Conservation (phyloP, 2,888 invertebrate genomes). For the Caenorhabditis zanzibari region DNA sequence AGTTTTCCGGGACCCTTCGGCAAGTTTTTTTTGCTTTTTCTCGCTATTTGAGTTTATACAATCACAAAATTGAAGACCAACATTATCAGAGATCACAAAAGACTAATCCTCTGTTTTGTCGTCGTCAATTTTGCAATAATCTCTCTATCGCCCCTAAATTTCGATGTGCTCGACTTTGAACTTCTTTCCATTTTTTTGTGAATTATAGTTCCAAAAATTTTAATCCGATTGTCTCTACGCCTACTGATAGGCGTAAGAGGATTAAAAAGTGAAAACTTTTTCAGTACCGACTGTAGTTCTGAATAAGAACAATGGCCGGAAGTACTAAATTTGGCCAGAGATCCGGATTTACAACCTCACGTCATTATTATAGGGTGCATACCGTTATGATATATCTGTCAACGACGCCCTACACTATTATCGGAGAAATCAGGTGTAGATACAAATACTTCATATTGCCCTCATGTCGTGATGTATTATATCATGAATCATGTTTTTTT, state of each 20-base stretch:
- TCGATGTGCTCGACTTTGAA: conserved; percentile 14
- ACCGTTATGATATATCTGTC: conserved; percentile 22
- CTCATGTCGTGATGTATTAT: background rate
- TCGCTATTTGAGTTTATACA: background rate
- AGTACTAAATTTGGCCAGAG: too few species aligned
- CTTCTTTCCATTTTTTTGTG: conserved; percentile 9
- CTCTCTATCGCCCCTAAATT: background rate
- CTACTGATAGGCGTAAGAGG: conserved; percentile 27
- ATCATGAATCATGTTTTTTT: background rate
- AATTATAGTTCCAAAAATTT: conserved; percentile 38
- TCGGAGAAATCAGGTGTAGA: conserved; percentile 10
- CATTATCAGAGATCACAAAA: conserved; percentile 32
- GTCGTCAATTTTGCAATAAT: conserved; percentile 24
- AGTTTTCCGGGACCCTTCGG: conserved; percentile 16
- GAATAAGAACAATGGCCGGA: conserved; percentile 38
- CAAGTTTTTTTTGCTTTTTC: background rate
- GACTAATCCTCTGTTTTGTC: conserved; percentile 33
- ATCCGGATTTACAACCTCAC: conserved; percentile 10
- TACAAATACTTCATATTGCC: background rate
- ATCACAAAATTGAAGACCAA: conserved; percentile 22
- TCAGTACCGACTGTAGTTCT: background rate
- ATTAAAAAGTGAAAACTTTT: conserved; percentile 10
- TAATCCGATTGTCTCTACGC: conserved; percentile 38
- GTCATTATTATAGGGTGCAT: background rate
- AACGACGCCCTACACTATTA: conserved; percentile 5